Base-by-base conservation (phyloP, 1,140 invertebrate species). In the Lineus longissimus region DNA sequence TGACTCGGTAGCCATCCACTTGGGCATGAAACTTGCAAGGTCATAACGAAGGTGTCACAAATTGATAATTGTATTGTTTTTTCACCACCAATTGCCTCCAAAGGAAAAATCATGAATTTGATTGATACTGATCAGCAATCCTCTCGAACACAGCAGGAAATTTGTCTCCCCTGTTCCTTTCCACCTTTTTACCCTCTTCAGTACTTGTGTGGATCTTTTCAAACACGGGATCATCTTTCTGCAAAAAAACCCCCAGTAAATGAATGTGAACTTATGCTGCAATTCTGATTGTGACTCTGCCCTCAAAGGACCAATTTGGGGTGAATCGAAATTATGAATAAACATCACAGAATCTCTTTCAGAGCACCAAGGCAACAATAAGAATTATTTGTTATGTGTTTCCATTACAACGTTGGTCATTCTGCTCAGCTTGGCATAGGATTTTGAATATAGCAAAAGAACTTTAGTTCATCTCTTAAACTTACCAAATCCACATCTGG, bases 131-230 rank as follows among this genome's bases (percentile, higher is more conserved):
- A 62, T 80, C 93, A 86, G 78, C 85, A 84, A 83, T 73, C 66
- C 83, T 69, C 67, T 72, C 67, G 79, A 93, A 99, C 40, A 97
- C 90, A 66, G 95, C 95, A 62, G 94, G 75, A 85, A 89, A 97
- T 82, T 98, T 98, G 47, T 91, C 87, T 41, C 97, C 96, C 66
- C 92, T 89, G 79, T 97, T 98, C 72, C 97, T 86, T 13, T 93
- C 90, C 0, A 99, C 97, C 86, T 99, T 99, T 82, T 98, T 89
- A 0, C 95, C 97, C 85, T 99, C 97, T 85, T 99, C 97, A 51
- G 94, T 95, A 74, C 92, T 94, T 73, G 92, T 89, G 78, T 88
- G 94, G 1, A 99, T 83, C 79, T 95, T 92, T 15, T 90, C 87
- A 22, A 95, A 87, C 65, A 99, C 87, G 30, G 88, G 87, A 86